phyloP scores from a whole-genome alignment of 2,113 vertebrate genomes.

The Maccullochella peelii region DNA sequence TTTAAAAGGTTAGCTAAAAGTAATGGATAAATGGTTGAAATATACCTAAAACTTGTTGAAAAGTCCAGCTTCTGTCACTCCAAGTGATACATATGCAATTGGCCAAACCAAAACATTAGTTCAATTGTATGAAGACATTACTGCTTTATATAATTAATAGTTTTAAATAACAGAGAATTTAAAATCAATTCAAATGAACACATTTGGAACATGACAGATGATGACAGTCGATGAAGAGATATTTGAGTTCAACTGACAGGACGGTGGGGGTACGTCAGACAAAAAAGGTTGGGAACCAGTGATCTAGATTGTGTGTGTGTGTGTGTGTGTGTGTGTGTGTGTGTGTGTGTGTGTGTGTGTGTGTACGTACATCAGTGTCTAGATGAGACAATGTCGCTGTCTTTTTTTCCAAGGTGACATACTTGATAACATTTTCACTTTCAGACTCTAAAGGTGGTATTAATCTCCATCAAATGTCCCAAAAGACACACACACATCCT shows the following conservation, averaged over 20 bases:
- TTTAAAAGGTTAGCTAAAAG: not conserved
- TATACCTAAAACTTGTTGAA: not conserved
- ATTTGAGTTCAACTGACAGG: not conserved
- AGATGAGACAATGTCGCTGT: slow-evolving; percentile 28
- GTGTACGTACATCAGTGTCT: not conserved
- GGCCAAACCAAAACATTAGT: not conserved
- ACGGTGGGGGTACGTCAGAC: not conserved
- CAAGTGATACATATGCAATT: not conserved
- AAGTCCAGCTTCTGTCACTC: not conserved
- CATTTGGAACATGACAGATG: not conserved
- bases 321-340: not conserved
- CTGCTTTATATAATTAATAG: too few relatives aligned
- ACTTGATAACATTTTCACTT: slow-evolving; percentile 70
- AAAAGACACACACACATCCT: slow-evolving; percentile 39
- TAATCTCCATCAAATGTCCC: slow-evolving; percentile 61
- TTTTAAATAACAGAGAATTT: not conserved
- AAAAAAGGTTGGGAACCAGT: not conserved
- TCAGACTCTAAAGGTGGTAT: slow-evolving; percentile 59
- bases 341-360: slow-evolving; percentile 16
- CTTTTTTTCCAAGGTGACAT: slow-evolving; percentile 39
- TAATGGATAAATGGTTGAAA: not conserved
- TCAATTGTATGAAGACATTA: not conserved
- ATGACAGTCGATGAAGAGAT: not conserved
- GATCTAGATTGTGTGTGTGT: not conserved
- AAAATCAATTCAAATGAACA: not conserved